A percentile compares a stretch with the other conserved stretches of the same genome.
These are phyloP conservation scores for Mythimna vitellina DNA, from an alignment of 2,888 invertebrate species.

Conservation along the genomic window DNA sequence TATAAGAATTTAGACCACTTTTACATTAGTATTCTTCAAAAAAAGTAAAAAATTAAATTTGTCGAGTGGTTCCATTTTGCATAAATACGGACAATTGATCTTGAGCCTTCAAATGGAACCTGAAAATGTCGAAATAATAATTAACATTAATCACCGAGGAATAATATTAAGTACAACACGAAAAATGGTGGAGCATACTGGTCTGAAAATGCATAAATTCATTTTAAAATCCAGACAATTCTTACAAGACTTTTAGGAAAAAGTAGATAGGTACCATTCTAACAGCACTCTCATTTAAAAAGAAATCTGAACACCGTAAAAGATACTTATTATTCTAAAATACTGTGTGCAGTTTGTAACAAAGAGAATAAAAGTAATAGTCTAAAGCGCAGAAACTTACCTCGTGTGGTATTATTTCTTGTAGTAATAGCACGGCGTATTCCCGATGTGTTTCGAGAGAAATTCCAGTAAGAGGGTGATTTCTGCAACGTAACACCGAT, in stretches of 20 bases:
- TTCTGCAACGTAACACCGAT: no score
- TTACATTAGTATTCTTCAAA: background rate
- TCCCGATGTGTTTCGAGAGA: conserved; percentile 11
- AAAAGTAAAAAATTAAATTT: background rate
- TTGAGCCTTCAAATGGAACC: background rate
- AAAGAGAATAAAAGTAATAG: conserved; percentile 17
- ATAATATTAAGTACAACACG: background rate
- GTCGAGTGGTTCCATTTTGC: conserved; percentile 3
- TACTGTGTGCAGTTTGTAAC: conserved; percentile 25
- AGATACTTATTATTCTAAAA: conserved; percentile 25
- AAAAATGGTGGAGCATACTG: no score
- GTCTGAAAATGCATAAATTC: no score
- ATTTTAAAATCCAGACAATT: no score
- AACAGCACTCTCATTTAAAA: conserved; percentile 26
- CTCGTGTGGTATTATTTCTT: conserved; percentile 25
- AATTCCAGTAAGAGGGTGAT: no score
- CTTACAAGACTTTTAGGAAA: conserved; percentile 3
- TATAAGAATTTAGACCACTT: background rate
- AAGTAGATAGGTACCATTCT: conserved; percentile 8
- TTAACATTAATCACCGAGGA: background rate
- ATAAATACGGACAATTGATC: background rate
- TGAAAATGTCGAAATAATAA: background rate
- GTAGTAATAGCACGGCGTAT: conserved; percentile 13
- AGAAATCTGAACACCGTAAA: conserved; percentile 22
- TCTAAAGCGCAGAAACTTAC: conserved; percentile 18